These are phyloP conservation scores for Polia nebulosa DNA, from an alignment of 2,888 invertebrate species.

Conservation along the genomic window DNA sequence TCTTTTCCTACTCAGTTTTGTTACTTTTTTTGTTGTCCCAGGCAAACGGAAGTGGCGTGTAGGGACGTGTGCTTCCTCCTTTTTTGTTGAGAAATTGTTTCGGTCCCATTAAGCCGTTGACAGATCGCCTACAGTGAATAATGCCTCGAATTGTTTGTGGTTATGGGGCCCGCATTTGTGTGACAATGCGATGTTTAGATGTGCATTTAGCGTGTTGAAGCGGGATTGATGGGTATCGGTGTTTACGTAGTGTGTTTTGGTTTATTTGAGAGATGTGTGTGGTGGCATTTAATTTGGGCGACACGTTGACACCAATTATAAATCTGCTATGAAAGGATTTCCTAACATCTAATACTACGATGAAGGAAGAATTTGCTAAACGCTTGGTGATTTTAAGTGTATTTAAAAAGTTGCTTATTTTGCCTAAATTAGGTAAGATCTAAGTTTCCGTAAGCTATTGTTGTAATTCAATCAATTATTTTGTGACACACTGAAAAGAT, in stretches of 20 bases:
- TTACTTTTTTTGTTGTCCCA: conserved; percentile 86
- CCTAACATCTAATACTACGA: not conserved
- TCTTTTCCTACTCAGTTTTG: conserved; percentile 80
- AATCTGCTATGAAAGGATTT: not conserved
- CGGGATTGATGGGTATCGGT: conserved; percentile 42
- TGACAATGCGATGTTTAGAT: conserved; percentile 76
- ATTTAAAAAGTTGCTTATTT: too few relatives aligned
- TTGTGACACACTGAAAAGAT: too few relatives aligned
- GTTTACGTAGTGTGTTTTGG: conserved; percentile 15
- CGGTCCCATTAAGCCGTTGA: conserved; percentile 90
- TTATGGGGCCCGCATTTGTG: conserved; percentile 76
- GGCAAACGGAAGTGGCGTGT: conserved; percentile 87
- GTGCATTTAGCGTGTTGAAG: conserved; percentile 67
- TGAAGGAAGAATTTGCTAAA: too few relatives aligned
- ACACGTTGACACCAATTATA: too few relatives aligned
- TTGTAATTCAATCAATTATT: too few relatives aligned
- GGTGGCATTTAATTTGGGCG: not conserved
- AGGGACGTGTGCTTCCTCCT: conserved; percentile 88
- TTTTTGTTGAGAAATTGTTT: conserved; percentile 91
- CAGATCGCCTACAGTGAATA: conserved; percentile 88
- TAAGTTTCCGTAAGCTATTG: too few relatives aligned
- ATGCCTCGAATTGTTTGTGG: conserved; percentile 85
- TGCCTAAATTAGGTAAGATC: too few relatives aligned
- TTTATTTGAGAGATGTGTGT: not conserved
- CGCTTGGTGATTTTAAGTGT: too few relatives aligned